phyloP scores from a whole-genome alignment of 2,888 invertebrate genomes.

The Amphipyra tragopoginis region DNA sequence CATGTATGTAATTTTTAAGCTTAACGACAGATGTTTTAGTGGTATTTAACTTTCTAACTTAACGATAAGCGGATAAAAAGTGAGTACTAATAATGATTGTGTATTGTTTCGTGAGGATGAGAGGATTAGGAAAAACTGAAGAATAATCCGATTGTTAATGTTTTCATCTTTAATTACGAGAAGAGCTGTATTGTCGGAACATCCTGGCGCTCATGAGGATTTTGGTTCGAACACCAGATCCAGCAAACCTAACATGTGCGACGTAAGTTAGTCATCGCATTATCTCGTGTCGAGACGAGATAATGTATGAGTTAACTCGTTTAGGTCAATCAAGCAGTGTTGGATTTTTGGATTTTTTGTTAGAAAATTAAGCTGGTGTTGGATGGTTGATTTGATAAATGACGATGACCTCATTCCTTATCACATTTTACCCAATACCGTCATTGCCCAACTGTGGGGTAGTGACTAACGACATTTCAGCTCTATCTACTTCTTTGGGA shows the following conservation, averaged over 20 bases:
- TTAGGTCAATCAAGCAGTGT: too few relatives aligned
- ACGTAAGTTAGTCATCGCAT: too few relatives aligned
- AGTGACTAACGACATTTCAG: too few relatives aligned
- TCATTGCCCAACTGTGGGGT: too few relatives aligned
- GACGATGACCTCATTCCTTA: too few relatives aligned
- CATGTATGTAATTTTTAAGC: constrained; percentile 31
- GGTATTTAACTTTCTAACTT: constrained; percentile 36
- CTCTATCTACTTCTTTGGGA: too few relatives aligned
- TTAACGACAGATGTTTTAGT: constrained; percentile 31
- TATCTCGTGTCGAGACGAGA: too few relatives aligned
- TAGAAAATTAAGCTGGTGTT: neutral
- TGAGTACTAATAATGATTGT: constrained; percentile 6
- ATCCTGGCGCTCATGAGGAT: neutral
- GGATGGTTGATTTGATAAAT: too few relatives aligned
- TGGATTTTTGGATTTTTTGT: neutral
- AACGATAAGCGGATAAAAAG: constrained; percentile 6
- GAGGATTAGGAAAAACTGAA: constrained; percentile 2
- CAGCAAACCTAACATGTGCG: too few relatives aligned
- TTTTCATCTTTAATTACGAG: neutral
- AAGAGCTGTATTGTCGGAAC: neutral
- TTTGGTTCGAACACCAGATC: neutral
- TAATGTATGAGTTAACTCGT: too few relatives aligned
- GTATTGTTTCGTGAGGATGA: neutral
- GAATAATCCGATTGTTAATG: constrained; percentile 12
- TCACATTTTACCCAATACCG: too few relatives aligned